Base-by-base conservation (phyloP, 1,140 invertebrate species). In the Hesperophylax magnus region DNA sequence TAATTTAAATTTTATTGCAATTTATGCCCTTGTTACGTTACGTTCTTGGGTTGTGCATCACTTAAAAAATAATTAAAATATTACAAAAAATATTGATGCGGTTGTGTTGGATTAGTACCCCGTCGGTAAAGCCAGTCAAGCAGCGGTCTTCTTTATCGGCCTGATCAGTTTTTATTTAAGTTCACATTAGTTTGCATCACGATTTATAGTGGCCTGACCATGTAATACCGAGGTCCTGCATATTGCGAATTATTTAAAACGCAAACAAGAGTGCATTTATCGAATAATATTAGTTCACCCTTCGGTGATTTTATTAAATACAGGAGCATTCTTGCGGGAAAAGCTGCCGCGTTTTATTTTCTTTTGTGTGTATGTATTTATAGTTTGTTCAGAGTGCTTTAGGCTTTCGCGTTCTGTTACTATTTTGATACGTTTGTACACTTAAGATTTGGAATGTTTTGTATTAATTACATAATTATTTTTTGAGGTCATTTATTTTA, bases 141-240 rank as follows among this genome's bases (percentile, higher is more conserved):
- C 72, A 58, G 56, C 58, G 39, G 61, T 58, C 39, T 60, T 63
- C 58, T 78, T 78, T 78, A 78, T 78, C 76, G 27, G 34, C 47
- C 17, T 39, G 76, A 67, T 78, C 76, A 27, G 18, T 67, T 78
- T 78, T 65, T 65, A 78, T 78, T 78, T 78, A 78, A 67, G 76
- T 67, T 65, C 61, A 67, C 76, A 78, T 78, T 78, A 78, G 76
- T 78, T 78, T 65, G 47, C 76, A 65, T 78, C 76, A 54, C 76
- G 76, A 78, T 78, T 63, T 78, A 78, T 78, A 67, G 52, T 24
- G 54, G 75, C 75, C 75, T 31, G 56, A n/a, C 63, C 18, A 31
- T 65, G 63, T 27, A 22, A 65, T 24, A 34, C 63, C 24, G 17
- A 65, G 20, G n/a, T 58, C 56, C 56, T 18, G 54, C 4, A 58